Conservation (phyloP, 2,113 vertebrate genomes). For the Coracopsis vasa region DNA sequence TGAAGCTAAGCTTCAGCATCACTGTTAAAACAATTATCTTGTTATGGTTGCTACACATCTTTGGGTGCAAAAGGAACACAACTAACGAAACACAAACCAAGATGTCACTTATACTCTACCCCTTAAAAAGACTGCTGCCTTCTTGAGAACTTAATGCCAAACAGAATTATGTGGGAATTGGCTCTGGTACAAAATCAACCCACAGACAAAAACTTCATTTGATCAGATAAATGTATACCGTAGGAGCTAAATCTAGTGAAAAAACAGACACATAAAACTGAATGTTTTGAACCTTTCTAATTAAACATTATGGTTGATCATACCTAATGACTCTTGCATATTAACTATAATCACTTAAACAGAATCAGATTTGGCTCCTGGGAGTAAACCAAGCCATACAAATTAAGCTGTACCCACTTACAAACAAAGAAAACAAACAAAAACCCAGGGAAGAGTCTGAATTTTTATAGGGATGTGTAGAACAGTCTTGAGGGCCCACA, state of each 20-base stretch:
- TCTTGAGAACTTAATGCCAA: background rate
- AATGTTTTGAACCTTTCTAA: constrained; percentile 5
- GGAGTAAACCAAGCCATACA: background rate
- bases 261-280: background rate
- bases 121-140: background rate
- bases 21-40: background rate
- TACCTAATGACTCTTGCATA: constrained; percentile 22
- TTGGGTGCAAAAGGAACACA: background rate
- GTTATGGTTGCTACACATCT: background rate
- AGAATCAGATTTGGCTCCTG: constrained; percentile 10
- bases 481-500: background rate
- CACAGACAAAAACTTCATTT: constrained; percentile 40
- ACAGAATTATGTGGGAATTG: constrained; percentile 10
- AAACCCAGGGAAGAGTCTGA: background rate
- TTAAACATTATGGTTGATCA: constrained; percentile 25
- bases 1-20: background rate
- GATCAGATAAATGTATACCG: constrained; percentile 8
- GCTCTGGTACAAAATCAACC: constrained; percentile 35
- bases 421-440: constrained; percentile 29
- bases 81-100: background rate
- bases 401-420: background rate
- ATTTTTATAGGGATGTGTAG: background rate
- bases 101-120: background rate
- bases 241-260: constrained; percentile 3
- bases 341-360: constrained; percentile 31